Percentiles rank a stretch among this genome's conserved stretches.
These are phyloP conservation scores for Romanogobio albipinnatus DNA, from an alignment of 2,113 vertebrate species.

Conservation along the genomic window DNA sequence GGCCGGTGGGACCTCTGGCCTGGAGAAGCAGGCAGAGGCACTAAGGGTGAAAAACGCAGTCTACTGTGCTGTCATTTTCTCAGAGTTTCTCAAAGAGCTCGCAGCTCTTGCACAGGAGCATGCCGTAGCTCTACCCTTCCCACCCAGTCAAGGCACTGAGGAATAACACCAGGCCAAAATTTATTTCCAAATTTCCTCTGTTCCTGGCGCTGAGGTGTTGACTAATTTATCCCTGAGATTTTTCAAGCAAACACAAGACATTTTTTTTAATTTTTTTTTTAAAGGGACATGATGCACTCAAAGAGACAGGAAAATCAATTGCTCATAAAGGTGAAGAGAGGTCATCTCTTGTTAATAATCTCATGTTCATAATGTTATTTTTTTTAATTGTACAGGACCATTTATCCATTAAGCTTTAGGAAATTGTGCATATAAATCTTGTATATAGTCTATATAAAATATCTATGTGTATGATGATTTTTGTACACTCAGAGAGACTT, in stretches of 20 bases:
- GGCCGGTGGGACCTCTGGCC: constrained; percentile 46
- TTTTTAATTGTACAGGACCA: constrained; percentile 60
- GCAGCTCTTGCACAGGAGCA: constrained; percentile 94
- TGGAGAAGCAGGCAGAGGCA: constrained; percentile 87
- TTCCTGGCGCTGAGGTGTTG: constrained; percentile 23
- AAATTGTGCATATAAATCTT: constrained; percentile 69
- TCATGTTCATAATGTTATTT: constrained; percentile 46
- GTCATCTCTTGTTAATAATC: constrained; percentile 39
- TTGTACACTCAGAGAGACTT: constrained; percentile 66
- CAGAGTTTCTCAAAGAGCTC: constrained; percentile 96
- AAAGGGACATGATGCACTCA: not conserved
- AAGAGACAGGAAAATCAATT: constrained; percentile 1
- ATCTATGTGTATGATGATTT: constrained; percentile 68
- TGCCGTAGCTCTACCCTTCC: constrained; percentile 88
- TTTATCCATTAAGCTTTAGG: constrained; percentile 62
- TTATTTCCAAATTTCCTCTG: constrained; percentile 3
- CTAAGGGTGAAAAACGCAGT: constrained; percentile 93
- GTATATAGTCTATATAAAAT: constrained; percentile 71
- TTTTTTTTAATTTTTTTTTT: constrained; percentile 33
- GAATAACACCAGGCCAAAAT: constrained; percentile 70
- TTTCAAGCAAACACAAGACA: constrained; percentile 14
- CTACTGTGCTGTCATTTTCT: constrained; percentile 93
- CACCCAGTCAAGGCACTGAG: constrained; percentile 78
- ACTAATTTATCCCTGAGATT: not conserved
- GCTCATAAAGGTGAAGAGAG: not conserved